phyloP scores from a whole-genome alignment of 2,113 vertebrate genomes.

The Turdus rufiventris region DNA sequence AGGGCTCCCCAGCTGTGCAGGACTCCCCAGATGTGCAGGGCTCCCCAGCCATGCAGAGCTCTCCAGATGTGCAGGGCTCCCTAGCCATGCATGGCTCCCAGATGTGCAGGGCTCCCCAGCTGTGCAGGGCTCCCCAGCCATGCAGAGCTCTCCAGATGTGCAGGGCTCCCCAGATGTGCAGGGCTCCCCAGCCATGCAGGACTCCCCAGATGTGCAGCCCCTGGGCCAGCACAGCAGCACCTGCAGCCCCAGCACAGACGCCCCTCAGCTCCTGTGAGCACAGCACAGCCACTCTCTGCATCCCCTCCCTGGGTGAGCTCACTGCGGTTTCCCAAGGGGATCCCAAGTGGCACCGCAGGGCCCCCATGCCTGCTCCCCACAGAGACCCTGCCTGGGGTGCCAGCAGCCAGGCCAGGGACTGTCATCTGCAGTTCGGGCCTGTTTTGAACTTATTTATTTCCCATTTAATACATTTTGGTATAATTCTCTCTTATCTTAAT shows the following conservation, averaged over 20 bases:
- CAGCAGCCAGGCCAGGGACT: not conserved
- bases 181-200: too few relatives aligned
- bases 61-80: too few relatives aligned
- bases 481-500: constrained; percentile 31
- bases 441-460: not conserved
- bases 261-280: fast-evolving
- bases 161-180: too few relatives aligned
- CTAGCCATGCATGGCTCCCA: too few relatives aligned
- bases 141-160: too few relatives aligned
- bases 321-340: not conserved
- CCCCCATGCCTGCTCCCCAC: fast-evolving
- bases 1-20: too few relatives aligned
- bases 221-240: fast-evolving
- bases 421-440: not conserved
- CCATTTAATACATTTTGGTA: not conserved
- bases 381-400: fast-evolving
- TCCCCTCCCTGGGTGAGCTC: fast-evolving
- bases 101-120: too few relatives aligned
- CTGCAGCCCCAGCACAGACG: fast-evolving
- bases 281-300: fast-evolving
- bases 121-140: too few relatives aligned
- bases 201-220: too few relatives aligned
- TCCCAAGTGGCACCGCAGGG: fast-evolving
- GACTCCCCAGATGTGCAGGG: too few relatives aligned
- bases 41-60: too few relatives aligned